Conservation (phyloP, 2,113 vertebrate species). For the Nothoprocta perdicaria region DNA sequence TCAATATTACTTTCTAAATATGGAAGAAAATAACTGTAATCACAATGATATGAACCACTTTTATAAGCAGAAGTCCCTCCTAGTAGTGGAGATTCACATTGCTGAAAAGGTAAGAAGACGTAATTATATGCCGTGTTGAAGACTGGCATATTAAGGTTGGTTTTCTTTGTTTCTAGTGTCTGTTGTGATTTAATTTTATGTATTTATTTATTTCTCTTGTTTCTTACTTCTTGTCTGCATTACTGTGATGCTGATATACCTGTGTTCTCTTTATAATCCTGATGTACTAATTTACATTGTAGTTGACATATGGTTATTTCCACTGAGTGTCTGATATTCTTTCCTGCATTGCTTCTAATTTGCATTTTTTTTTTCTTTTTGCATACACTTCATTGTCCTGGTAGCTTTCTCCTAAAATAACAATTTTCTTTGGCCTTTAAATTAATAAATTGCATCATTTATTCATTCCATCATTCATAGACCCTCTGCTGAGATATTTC, state of each 20-base stretch:
- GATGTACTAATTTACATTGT: neutral
- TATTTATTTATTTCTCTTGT: constrained; percentile 36
- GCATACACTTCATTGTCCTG: neutral
- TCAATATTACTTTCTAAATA: neutral
- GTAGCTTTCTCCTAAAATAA: neutral
- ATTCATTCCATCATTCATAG: neutral
- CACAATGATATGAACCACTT: neutral
- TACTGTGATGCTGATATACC: constrained; percentile 17
- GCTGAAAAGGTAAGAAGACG: neutral
- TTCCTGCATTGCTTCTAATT: neutral
- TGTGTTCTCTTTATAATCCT: constrained; percentile 23
- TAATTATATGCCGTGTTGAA: neutral
- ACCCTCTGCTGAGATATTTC: neutral
- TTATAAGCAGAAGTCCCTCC: neutral
- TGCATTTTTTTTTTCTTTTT: neutral
- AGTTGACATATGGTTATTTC: constrained; percentile 44
- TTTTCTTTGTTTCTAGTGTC: neutral
- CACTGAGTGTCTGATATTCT: neutral
- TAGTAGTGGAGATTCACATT: neutral
- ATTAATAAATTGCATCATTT: neutral
- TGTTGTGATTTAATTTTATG: neutral
- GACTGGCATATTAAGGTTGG: neutral
- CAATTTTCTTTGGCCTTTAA: neutral
- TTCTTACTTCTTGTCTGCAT: constrained; percentile 1
- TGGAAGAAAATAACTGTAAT: neutral